phyloP scores from a whole-genome alignment of 2,113 vertebrate genomes.

The Leptodactylus fuscus region DNA sequence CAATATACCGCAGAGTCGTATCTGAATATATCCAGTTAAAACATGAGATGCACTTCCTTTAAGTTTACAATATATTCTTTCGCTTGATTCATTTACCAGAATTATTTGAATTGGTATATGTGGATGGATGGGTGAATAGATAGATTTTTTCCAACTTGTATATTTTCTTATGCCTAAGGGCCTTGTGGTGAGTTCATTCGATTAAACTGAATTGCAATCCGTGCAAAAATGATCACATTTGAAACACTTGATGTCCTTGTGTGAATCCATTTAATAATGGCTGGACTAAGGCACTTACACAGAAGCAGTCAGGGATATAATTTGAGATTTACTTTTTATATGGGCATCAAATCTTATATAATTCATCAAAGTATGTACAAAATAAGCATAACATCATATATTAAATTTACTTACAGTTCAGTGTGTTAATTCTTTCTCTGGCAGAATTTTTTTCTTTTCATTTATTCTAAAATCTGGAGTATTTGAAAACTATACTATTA shows the following conservation, averaged over 20 bases:
- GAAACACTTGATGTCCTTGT: constrained; percentile 70
- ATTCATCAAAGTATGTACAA: constrained; percentile 26
- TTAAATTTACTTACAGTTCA: constrained; percentile 21
- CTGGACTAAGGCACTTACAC: constrained; percentile 67
- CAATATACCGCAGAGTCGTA: neutral
- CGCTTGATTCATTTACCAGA: constrained; percentile 42
- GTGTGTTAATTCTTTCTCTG: neutral
- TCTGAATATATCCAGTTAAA: constrained; percentile 24
- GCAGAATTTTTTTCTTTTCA: neutral
- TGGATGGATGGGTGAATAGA: constrained; percentile 39
- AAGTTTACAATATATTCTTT: constrained; percentile 29
- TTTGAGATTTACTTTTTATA: constrained; percentile 24
- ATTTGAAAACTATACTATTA: neutral
- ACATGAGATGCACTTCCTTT: constrained; percentile 19
- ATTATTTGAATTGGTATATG: constrained; percentile 49
- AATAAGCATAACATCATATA: constrained; percentile 38
- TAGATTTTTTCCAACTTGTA: constrained; percentile 63
- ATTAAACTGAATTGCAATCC: constrained; percentile 73
- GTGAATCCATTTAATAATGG: constrained; percentile 72
- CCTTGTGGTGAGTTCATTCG: constrained; percentile 67
- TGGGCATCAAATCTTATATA: constrained; percentile 41
- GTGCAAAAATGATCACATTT: constrained; percentile 73
- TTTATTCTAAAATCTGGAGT: neutral
- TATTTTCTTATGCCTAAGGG: constrained; percentile 68
- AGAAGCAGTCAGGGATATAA: constrained; percentile 49